Evolutionary conservation across 2,888 invertebrate species (phyloP).

Genomic region (Hymenopus coronatus): DNA sequence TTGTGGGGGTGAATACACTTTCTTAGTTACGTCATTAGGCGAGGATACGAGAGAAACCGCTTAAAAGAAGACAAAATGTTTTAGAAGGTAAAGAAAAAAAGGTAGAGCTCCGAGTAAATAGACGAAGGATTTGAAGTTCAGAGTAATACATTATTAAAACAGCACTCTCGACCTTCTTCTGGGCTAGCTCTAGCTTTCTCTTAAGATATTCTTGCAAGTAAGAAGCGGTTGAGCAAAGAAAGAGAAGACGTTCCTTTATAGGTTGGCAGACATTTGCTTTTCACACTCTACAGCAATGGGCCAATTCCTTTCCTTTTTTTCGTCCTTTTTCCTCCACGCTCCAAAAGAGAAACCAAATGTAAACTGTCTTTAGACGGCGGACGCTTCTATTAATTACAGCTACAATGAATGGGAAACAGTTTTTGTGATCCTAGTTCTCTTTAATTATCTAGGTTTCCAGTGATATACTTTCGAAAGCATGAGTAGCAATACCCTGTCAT

Average conservation of each 20-base stretch:
- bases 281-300: not conserved
- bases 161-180: not conserved
- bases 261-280: not conserved
- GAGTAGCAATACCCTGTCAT: too few relatives aligned
- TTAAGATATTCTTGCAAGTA: not conserved
- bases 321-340: not conserved
- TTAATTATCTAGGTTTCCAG: too few relatives aligned
- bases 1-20: not conserved
- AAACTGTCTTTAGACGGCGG: not conserved
- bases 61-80: not conserved
- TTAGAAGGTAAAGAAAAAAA: not conserved
- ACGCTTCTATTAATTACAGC: too few relatives aligned
- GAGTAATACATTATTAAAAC: not conserved
- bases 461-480: too few relatives aligned
- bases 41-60: not conserved
- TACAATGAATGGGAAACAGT: too few relatives aligned
- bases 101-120: not conserved
- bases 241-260: not conserved
- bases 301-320: not conserved
- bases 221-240: not conserved
- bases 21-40: not conserved
- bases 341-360: not conserved
- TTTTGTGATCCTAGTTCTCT: too few relatives aligned
- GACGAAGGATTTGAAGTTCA: not conserved
- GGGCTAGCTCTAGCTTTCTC: not conserved